Percentiles rank a stretch among this genome's conserved stretches.
Evolutionary conservation across 2,113 vertebrate genomes (phyloP).

Genomic region (Acrocephalus arundinaceus): DNA sequence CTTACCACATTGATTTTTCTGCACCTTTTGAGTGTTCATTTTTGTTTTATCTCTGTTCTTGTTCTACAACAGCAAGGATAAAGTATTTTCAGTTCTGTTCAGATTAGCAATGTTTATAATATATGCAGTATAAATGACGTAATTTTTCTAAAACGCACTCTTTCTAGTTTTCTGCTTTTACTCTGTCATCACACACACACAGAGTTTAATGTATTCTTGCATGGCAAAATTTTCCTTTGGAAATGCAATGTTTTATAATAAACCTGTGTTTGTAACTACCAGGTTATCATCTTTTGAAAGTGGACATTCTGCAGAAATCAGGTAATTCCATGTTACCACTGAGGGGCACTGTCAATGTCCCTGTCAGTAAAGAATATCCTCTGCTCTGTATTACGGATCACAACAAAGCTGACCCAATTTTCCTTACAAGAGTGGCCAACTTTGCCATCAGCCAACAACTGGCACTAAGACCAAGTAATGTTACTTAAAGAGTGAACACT

Average conservation of each 20-base stretch:
- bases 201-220: neutral
- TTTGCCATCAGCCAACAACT: neutral
- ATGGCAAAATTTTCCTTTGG: neutral
- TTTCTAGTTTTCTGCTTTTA: neutral
- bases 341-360: neutral
- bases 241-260: neutral
- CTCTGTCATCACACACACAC: neutral
- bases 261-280: neutral
- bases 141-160: neutral
- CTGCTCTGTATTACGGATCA: neutral
- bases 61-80: slow-evolving; percentile 44
- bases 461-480: neutral
- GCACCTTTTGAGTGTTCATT: slow-evolving; percentile 61
- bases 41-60: slow-evolving; percentile 21
- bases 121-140: neutral
- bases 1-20: slow-evolving; percentile 72
- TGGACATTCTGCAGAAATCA: neutral
- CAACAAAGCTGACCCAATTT: neutral
- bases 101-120: neutral
- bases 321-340: neutral
- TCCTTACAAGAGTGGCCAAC: neutral
- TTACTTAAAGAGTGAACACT: neutral
- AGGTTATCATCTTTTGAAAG: neutral
- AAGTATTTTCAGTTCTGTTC: neutral
- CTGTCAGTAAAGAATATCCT: neutral